Percentiles rank a stretch among this genome's conserved stretches.
These are phyloP conservation scores for Halictus quadricinctus DNA, from an alignment of 2,888 invertebrate genomes.

Conservation along the genomic window DNA sequence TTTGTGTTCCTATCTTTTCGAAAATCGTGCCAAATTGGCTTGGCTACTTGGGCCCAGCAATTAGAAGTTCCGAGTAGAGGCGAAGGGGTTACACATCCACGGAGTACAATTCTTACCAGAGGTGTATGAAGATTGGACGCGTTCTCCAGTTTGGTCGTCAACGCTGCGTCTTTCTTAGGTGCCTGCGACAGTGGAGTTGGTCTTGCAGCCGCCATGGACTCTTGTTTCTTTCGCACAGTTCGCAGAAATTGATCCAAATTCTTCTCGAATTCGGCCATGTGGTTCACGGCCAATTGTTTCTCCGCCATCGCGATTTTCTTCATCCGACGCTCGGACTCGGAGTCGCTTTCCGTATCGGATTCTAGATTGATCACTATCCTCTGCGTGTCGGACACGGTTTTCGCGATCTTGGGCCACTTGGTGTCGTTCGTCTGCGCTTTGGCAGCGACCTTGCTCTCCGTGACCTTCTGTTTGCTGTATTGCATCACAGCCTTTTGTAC, in stretches of 20 bases:
- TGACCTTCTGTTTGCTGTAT: conserved; percentile 55
- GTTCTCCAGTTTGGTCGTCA: conserved; percentile 35
- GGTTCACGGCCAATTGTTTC: conserved; percentile 53
- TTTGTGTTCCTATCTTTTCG: neutral
- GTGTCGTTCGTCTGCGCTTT: conserved; percentile 67
- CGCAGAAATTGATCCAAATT: conserved; percentile 79
- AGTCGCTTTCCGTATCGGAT: conserved; percentile 78
- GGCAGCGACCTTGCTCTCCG: conserved; percentile 61
- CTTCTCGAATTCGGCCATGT: conserved; percentile 78
- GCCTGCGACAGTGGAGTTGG: conserved; percentile 30
- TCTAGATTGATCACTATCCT: conserved; percentile 77
- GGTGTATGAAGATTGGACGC: conserved; percentile 67
- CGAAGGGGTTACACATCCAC: neutral
- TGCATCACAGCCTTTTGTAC: conserved; percentile 68
- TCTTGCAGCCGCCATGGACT: conserved; percentile 67
- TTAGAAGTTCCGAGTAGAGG: too few relatives aligned
- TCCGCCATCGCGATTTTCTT: neutral
- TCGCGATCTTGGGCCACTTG: conserved; percentile 63
- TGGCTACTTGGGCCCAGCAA: neutral
- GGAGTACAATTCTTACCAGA: conserved; percentile 60
- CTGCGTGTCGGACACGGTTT: conserved; percentile 62
- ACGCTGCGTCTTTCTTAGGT: conserved; percentile 43
- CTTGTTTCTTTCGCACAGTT: conserved; percentile 77
- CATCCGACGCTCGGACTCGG: conserved; percentile 66
- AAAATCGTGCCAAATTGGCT: neutral